Percentiles rank a stretch among this genome's conserved stretches.
These are phyloP conservation scores for Pogonocichla stellata DNA, from an alignment of 2,113 vertebrate genomes.

Conservation along the genomic window DNA sequence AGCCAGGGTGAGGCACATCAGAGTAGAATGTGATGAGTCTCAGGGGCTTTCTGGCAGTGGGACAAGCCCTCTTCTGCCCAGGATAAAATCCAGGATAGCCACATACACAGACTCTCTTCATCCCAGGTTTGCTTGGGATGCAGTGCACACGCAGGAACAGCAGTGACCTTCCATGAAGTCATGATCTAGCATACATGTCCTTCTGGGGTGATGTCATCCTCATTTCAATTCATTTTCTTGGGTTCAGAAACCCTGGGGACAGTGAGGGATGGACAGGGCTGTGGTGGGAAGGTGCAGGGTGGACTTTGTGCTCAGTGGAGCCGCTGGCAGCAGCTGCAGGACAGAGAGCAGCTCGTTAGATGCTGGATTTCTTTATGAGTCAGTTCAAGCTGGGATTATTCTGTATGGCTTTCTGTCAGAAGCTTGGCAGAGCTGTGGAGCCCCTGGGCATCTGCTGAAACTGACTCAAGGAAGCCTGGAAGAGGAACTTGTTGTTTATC, in stretches of 20 bases:
- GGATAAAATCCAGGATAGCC: neutral
- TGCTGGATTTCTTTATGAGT: constrained; percentile 21
- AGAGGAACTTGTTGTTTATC: neutral
- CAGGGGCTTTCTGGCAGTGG: neutral
- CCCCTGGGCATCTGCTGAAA: constrained; percentile 37
- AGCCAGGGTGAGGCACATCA: neutral
- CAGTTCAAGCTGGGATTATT: constrained; percentile 11
- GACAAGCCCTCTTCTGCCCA: neutral
- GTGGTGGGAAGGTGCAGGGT: neutral
- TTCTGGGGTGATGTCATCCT: neutral
- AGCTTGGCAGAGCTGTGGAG: constrained; percentile 6
- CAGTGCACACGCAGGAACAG: rapidly evolving
- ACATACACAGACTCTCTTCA: neutral
- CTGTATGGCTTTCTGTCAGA: neutral
- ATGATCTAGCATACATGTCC: neutral
- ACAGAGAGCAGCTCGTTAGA: neutral
- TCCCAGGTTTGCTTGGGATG: neutral
- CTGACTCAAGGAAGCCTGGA: neutral
- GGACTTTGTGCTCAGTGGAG: neutral
- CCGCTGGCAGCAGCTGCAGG: rapidly evolving
- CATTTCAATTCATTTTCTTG: neutral
- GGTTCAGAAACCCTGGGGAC: neutral
- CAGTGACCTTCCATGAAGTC: neutral
- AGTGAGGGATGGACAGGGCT: neutral
- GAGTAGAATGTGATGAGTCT: neutral